Conservation (phyloP, 2,888 invertebrate genomes). For the Elysia crispata region DNA sequence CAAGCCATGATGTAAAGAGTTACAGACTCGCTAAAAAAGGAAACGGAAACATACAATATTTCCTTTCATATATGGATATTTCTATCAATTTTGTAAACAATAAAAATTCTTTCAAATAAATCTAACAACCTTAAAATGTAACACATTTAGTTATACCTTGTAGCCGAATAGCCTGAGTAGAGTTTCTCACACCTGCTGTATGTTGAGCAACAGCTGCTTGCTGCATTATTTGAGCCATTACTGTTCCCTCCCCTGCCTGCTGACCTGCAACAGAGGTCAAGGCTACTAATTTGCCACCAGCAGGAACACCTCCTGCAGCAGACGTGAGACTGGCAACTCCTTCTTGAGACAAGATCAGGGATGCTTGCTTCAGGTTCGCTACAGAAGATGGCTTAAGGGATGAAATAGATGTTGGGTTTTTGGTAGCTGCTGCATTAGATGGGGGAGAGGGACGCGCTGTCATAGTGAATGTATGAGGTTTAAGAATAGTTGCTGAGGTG, state of each 20-base stretch:
- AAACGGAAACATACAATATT: too few relatives aligned
- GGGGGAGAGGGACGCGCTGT: conserved; percentile 42
- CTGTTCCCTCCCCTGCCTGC: conserved; percentile 54
- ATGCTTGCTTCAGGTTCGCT: conserved; percentile 44
- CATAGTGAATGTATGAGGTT: conserved; percentile 48
- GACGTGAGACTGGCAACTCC: conserved; percentile 45
- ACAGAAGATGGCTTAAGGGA: conserved; percentile 21
- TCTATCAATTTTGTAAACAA: too few relatives aligned
- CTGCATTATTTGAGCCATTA: conserved; percentile 69
- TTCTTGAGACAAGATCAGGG: conserved; percentile 50
- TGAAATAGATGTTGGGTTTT: conserved; percentile 38
- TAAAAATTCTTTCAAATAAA: too few relatives aligned
- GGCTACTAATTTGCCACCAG: conserved; percentile 49
- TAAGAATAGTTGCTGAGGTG: conserved; percentile 40
- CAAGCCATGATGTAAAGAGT: too few relatives aligned
- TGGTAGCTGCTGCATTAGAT: conserved; percentile 40
- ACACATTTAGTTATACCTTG: conserved; percentile 56
- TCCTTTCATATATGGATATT: too few relatives aligned
- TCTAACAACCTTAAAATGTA: too few relatives aligned
- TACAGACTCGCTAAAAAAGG: too few relatives aligned
- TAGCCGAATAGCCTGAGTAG: conserved; percentile 62
- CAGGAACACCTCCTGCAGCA: background rate
- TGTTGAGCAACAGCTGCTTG: conserved; percentile 56
- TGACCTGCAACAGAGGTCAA: conserved; percentile 44
- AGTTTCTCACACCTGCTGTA: background rate